These are phyloP conservation scores for Pseudochirops corinnae DNA, from an alignment of 2,797 vertebrate genomes.

Conservation along the genomic window DNA sequence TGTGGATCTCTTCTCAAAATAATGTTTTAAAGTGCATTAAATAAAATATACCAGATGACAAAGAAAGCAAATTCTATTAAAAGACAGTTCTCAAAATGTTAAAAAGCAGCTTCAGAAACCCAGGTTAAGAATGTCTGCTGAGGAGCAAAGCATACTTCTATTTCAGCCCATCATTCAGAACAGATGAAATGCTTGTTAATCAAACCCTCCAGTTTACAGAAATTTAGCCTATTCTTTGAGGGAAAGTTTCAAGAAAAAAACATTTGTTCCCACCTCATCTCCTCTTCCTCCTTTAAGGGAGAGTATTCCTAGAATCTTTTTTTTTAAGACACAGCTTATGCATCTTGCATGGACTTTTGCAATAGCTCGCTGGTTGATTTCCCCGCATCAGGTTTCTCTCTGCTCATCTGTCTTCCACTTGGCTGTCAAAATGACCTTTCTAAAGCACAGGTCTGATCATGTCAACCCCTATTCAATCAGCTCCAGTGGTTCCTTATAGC, in stretches of 20 bases:
- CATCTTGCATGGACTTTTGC: background rate
- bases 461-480: background rate
- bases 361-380: background rate
- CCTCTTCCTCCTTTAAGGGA: background rate
- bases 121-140: background rate
- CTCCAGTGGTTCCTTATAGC: background rate
- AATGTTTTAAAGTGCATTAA: background rate
- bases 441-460: background rate
- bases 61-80: background rate
- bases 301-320: background rate
- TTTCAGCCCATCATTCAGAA: constrained; percentile 11
- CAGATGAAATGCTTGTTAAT: constrained; percentile 19
- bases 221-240: background rate
- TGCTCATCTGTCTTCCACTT: background rate
- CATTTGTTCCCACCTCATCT: background rate
- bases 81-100: background rate
- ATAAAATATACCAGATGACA: background rate
- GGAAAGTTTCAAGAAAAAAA: background rate
- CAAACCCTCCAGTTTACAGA: background rate
- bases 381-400: background rate
- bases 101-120: background rate
- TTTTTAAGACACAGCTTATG: background rate
- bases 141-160: background rate
- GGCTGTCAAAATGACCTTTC: background rate
- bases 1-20: background rate